Evolutionary conservation across 2,888 invertebrate species (phyloP), one percentile per base, ranked within the genome.

Genomic region (Tanytarsus gracilentus): DNA sequence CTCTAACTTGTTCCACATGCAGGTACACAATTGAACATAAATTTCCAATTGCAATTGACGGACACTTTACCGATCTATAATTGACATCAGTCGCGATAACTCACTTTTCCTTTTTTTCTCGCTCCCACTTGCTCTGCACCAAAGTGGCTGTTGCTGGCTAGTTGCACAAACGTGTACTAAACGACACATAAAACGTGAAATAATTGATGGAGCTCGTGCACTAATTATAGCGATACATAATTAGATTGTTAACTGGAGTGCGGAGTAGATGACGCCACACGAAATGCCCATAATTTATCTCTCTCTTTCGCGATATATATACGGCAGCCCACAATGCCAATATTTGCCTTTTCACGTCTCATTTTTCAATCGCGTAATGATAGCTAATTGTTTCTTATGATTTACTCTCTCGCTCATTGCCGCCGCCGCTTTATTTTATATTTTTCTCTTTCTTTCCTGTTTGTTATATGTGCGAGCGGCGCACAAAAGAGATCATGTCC

Each of bases 21-120:
- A 44, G 9, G 18, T 44, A 14, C 36, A 44, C 44, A 44, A 44
- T 44, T 44, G 44, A 18, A 21, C 11, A 18, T 36, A 44, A 44
- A 44, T 44, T 44, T 44, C 44, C 44, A 44, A 44, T 44, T 44
- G 44, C 44, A 44, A 44, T 44, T 44, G 44, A 44, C 44, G 18
- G 44, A 44, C 44, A 44, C 44, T 44, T 44, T 44, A 44, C 16
- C 44, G 18, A 18, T 9, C 44, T 23, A 44, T 44, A 44, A 44
- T 44, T 44, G 44, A 44, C 44, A 44, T 44, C 44, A 44, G 23
- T n/a, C 44, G 23, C 21, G 44, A 44, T 44, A 44, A 44, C 21
- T 44, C 21, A 44, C n/a, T 36, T 36, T 36, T 36, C n/a, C n/a
- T n/a, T n/a, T n/a, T n/a, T n/a, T n/a, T n/a, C n/a, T n/a, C n/a